Base-by-base conservation (phyloP, 2,797 vertebrate species). In the Avahi laniger region DNA sequence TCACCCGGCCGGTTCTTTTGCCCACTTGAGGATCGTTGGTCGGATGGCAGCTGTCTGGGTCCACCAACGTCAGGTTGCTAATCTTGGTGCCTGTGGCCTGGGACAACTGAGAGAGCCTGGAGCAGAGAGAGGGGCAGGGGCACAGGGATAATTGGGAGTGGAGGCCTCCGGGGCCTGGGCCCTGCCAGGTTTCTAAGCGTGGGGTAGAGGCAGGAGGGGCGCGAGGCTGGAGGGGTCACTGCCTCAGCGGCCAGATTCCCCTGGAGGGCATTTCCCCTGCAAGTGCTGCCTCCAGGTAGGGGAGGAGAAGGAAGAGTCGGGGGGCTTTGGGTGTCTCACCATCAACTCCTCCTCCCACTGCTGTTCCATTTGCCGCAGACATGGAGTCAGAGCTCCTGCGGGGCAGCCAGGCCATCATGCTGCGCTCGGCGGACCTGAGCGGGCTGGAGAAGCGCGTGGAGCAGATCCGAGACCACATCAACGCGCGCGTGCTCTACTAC, bases 401-500 rank as follows among this genome's bases (percentile, higher is more conserved):
- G 9, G 98, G 99, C 26, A 99, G 99, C 90, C 88, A 97, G 4
- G 98, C 99, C 46, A 96, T 99, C 70, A 2, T 98, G 67, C 84
- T 98, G 72, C 99, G 99, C 95, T 98, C 98, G 0, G 67, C 95
- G 0, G 98, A 54, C 81, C 98, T 99, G n/a, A 91, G 91, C 0
- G 99, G 98, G 38, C 98, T 99, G 69, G 99, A 99, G 30, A 88
- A 96, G n/a, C 88, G 35, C 9, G 98, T 99, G 75, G 94, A 98
- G 80, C 89, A 92, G 9, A 98, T 99, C 96, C 94, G 99, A 13
- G 79, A 95, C 28, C 0, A 98, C 84, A 99, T 99, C 94, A 98
- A 97, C 4, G 70, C 79, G 0, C 98, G 94, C 65, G 99, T 98
- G 7, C 0, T 84, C 0, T 97, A 98, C 84, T 99, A 99, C 0